These are phyloP conservation scores for Flexamia atlantica DNA, from an alignment of 2,888 invertebrate genomes.

Conservation along the genomic window DNA sequence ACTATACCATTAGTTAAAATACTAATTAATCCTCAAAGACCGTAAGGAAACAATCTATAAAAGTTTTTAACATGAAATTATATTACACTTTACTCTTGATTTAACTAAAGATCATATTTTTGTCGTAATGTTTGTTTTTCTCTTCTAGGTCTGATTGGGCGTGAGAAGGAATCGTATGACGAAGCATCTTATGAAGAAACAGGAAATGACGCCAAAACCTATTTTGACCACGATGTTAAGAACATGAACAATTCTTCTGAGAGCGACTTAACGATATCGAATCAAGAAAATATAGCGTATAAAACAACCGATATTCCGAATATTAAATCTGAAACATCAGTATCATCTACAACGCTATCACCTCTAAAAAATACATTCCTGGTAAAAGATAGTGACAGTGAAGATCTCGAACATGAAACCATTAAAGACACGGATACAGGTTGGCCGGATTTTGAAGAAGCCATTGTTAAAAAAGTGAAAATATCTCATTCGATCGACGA, in stretches of 20 bases:
- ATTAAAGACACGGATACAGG: constrained; percentile 34
- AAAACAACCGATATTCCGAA: not conserved
- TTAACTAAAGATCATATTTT: no score
- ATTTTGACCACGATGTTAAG: not conserved
- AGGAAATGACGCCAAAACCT: not conserved
- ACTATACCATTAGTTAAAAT: no score
- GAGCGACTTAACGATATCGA: not conserved
- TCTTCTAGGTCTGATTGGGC: constrained; percentile 9
- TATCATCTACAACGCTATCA: not conserved
- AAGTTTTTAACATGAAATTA: no score
- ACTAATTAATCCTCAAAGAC: no score
- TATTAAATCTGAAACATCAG: not conserved
- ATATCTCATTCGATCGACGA: not conserved
- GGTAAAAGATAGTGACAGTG: not conserved
- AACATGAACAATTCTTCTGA: not conserved
- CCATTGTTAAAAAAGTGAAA: not conserved
- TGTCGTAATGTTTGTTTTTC: no score
- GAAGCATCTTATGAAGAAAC: not conserved
- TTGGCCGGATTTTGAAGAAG: constrained; percentile 57
- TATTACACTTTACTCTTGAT: no score
- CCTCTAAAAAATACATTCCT: not conserved
- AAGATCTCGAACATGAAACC: not conserved
- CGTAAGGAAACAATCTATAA: no score
- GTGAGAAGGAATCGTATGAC: not conserved
- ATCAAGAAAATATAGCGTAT: not conserved